phyloP scores from a whole-genome alignment of 2,888 invertebrate species.

The Callyntrura sp. region DNA sequence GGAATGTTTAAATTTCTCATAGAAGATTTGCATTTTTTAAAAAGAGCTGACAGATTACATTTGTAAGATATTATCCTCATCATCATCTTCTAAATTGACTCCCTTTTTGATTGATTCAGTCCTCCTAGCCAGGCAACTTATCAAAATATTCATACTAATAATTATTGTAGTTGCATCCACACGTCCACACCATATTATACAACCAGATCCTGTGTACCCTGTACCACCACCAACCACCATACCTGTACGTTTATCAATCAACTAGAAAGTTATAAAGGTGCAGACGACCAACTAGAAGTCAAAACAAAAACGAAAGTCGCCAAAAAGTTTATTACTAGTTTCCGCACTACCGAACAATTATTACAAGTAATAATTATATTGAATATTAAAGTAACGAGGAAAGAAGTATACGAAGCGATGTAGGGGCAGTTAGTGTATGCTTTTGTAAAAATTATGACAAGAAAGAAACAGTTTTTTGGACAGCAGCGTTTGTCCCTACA shows the following conservation, averaged over 20 bases:
- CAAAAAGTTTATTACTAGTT: not conserved
- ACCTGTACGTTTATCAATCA: constrained; percentile 21
- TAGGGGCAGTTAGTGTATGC: too few species aligned
- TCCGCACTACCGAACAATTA: not conserved
- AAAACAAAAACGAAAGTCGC: not conserved
- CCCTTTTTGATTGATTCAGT: constrained; percentile 18
- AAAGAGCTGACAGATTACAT: not conserved
- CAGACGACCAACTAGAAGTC: not conserved
- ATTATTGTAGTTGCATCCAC: not conserved
- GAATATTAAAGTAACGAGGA: not conserved
- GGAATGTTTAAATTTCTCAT: not conserved
- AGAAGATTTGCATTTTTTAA: not conserved
- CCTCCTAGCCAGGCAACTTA: not conserved
- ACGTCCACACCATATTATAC: not conserved
- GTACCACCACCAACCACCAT: too few species aligned
- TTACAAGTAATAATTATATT: not conserved
- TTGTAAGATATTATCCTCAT: not conserved
- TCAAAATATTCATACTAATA: not conserved
- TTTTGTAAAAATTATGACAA: not conserved
- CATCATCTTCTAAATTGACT: constrained; percentile 17
- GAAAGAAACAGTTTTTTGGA: not conserved
- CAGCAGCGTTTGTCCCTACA: not conserved
- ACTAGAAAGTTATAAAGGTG: constrained; percentile 18
- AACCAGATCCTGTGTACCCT: not conserved
- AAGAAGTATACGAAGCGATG: too few species aligned